A percentile compares a stretch with the other conserved stretches of the same genome.
These are phyloP conservation scores for Pyrgilauda ruficollis DNA, from an alignment of 2,113 vertebrate genomes.

Conservation along the genomic window DNA sequence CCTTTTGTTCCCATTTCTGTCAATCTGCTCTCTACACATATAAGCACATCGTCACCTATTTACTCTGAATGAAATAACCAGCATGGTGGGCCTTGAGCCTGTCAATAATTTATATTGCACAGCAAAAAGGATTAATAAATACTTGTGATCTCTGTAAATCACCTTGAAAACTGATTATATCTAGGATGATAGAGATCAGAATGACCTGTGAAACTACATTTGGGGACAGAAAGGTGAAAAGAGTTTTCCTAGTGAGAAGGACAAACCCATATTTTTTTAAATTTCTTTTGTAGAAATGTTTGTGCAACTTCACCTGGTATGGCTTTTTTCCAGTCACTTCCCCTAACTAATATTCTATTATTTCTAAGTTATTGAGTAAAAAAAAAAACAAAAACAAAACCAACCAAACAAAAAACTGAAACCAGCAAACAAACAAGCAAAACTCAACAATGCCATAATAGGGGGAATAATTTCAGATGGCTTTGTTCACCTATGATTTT, in stretches of 20 bases:
- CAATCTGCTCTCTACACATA: background rate
- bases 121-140: background rate
- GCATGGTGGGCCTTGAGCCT: background rate
- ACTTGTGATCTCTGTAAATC: background rate
- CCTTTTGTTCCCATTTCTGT: background rate
- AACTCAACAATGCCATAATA: background rate
- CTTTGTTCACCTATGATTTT: background rate
- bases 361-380: background rate
- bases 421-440: background rate
- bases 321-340: background rate
- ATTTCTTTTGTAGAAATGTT: background rate
- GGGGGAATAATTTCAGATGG: background rate
- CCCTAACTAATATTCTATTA: background rate
- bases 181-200: background rate
- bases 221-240: background rate
- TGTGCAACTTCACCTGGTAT: background rate
- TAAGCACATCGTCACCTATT: background rate
- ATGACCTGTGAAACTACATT: background rate
- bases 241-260: background rate
- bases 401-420: fast-evolving
- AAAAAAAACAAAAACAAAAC: fast-evolving
- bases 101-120: background rate
- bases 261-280: background rate
- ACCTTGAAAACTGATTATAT: background rate
- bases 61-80: background rate